Percentiles rank a stretch among this genome's conserved stretches.
These are phyloP conservation scores for Idaea dimidiata DNA, from an alignment of 2,888 invertebrate genomes.

Conservation along the genomic window DNA sequence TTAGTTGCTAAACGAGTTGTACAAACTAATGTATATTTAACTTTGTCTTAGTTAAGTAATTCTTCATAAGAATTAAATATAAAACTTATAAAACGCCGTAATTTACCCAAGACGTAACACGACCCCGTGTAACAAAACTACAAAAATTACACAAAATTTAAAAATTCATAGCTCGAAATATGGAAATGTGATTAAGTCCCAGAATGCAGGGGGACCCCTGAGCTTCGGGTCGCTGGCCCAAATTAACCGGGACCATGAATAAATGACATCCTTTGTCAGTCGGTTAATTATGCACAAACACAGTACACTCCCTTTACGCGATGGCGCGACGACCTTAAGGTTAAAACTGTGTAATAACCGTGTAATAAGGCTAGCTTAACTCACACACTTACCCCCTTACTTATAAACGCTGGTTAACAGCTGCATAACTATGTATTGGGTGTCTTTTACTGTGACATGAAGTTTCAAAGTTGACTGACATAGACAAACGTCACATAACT, in stretches of 20 bases:
- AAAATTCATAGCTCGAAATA: neutral
- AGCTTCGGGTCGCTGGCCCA: neutral
- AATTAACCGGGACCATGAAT: neutral
- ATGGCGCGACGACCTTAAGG: neutral
- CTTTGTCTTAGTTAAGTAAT: too few relatives aligned
- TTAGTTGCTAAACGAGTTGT: too few relatives aligned
- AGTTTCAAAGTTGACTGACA: too few relatives aligned
- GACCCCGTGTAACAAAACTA: neutral
- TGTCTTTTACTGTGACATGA: too few relatives aligned
- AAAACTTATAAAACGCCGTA: too few relatives aligned
- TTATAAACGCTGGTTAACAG: too few relatives aligned
- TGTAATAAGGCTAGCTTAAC: neutral
- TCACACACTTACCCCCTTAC: too few relatives aligned
- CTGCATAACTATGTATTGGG: too few relatives aligned
- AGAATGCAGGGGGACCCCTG: neutral
- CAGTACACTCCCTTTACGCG: neutral
- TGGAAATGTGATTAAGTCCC: neutral
- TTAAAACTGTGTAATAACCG: neutral
- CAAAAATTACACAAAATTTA: neutral
- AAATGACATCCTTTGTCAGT: neutral
- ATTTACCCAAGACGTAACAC: neutral
- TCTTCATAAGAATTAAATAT: too few relatives aligned
- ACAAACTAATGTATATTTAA: too few relatives aligned
- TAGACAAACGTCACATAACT: too few relatives aligned
- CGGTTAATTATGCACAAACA: neutral